phyloP scores from a whole-genome alignment of 2,888 invertebrate species.

The Patella depressa region DNA sequence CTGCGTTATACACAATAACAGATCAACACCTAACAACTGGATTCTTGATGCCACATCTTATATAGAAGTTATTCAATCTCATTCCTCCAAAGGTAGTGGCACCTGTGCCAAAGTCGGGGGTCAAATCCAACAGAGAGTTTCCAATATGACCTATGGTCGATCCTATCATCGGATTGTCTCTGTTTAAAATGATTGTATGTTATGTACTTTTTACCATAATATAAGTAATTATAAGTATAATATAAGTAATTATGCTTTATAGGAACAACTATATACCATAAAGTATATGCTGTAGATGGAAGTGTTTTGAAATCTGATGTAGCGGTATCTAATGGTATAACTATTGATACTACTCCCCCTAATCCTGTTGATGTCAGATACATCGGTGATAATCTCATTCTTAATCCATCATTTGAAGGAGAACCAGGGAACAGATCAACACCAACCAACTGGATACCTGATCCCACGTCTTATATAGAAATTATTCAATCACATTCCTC shows the following conservation, averaged over 20 bases:
- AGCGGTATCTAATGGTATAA: conserved; percentile 48
- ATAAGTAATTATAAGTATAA: no score
- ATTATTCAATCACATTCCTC: background rate
- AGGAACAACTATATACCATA: conserved; percentile 40
- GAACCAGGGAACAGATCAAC: background rate
- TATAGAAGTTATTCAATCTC: no score
- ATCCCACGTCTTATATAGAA: background rate
- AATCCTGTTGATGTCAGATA: conserved; percentile 25
- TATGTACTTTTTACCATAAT: no score
- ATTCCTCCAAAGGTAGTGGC: no score
- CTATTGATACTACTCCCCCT: conserved; percentile 44
- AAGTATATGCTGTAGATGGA: conserved; percentile 43
- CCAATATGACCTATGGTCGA: no score
- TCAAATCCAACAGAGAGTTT: no score
- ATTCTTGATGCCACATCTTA: no score
- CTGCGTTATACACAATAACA: no score
- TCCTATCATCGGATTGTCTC: no score
- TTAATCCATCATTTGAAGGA: conserved; percentile 41
- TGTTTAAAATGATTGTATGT: no score
- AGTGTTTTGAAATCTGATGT: conserved; percentile 38
- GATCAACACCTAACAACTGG: no score
- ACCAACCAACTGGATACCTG: conserved; percentile 13
- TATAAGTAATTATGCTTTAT: background rate
- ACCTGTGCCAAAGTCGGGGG: no score
- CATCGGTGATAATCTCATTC: conserved; percentile 29